phyloP scores from a whole-genome alignment of 2,797 vertebrate species.

The Octomys mimax region DNA sequence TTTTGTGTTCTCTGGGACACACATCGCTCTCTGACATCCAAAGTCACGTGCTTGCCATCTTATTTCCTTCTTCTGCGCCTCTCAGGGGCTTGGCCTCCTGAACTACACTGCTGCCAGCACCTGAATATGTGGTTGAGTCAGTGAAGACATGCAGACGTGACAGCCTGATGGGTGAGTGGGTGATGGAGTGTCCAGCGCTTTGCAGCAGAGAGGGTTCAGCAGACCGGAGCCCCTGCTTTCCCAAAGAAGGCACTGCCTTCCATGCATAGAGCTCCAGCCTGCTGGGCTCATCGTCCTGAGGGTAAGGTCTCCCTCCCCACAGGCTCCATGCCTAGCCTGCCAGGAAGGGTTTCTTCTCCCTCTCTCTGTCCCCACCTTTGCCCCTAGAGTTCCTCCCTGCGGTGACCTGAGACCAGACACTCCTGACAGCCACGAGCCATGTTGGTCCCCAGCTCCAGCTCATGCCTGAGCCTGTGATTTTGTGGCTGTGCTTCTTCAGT shows the following conservation, averaged over 20 bases:
- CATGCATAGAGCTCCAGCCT: not conserved
- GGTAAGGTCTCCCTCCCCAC: constrained; percentile 3
- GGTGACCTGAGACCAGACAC: constrained; percentile 31
- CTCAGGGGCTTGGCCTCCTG: not conserved
- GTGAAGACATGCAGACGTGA: not conserved
- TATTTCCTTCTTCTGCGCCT: not conserved
- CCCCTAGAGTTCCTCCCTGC: constrained; percentile 29
- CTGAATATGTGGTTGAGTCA: not conserved
- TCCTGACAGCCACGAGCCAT: constrained; percentile 55
- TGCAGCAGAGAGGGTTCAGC: not conserved
- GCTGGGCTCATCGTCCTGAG: not conserved
- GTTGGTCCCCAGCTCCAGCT: not conserved
- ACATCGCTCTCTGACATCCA: not conserved
- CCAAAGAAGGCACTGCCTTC: not conserved
- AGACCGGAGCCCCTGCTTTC: not conserved
- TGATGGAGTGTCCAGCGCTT: not conserved
- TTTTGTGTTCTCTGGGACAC: not conserved
- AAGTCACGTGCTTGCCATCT: not conserved
- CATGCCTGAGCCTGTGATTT: not conserved
- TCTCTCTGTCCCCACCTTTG: constrained; percentile 18
- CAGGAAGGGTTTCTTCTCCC: not conserved
- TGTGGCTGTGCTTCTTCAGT: constrained; percentile 73
- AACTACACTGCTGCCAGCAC: not conserved
- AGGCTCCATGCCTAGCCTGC: not conserved
- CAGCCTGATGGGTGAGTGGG: no score